A percentile compares a stretch with the other conserved stretches of the same genome.
These are phyloP conservation scores for Aptenodytes forsteri DNA, from an alignment of 2,113 vertebrate genomes.

Conservation along the genomic window DNA sequence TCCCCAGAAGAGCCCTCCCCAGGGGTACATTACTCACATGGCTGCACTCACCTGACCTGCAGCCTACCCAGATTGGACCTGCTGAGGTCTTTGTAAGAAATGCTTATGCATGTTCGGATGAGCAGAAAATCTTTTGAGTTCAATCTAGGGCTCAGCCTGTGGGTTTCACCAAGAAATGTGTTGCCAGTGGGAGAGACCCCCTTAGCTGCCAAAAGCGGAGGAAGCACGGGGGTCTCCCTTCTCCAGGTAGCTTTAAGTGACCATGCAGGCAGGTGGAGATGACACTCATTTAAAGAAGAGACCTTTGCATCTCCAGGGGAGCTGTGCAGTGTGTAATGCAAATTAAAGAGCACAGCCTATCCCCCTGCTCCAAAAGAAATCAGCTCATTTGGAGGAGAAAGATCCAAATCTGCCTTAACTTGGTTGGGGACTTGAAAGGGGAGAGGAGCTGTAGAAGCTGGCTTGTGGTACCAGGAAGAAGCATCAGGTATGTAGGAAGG, in stretches of 20 bases:
- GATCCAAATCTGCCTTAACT: neutral
- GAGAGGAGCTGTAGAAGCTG: neutral
- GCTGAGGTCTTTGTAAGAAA: neutral
- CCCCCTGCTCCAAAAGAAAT: neutral
- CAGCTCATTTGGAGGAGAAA: neutral
- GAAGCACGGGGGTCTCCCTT: neutral
- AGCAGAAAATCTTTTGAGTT: neutral
- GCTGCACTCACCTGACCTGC: neutral
- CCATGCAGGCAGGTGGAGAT: neutral
- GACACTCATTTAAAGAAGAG: neutral
- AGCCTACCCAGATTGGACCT: neutral
- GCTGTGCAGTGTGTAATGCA: rapidly evolving
- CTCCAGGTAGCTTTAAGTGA: neutral
- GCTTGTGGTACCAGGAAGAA: neutral
- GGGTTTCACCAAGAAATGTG: neutral
- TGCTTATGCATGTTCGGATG: neutral
- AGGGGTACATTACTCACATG: neutral
- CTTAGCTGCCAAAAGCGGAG: neutral
- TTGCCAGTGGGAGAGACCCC: neutral
- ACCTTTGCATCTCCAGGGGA: neutral
- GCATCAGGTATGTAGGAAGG: neutral
- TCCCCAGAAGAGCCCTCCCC: neutral
- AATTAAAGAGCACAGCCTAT: neutral
- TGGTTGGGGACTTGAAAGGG: constrained; percentile 14
- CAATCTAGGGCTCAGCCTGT: rapidly evolving